Evolutionary conservation across 2,888 invertebrate genomes (phyloP), one percentile per base, ranked within the genome.

Genomic region (Melinaea menophilus): DNA sequence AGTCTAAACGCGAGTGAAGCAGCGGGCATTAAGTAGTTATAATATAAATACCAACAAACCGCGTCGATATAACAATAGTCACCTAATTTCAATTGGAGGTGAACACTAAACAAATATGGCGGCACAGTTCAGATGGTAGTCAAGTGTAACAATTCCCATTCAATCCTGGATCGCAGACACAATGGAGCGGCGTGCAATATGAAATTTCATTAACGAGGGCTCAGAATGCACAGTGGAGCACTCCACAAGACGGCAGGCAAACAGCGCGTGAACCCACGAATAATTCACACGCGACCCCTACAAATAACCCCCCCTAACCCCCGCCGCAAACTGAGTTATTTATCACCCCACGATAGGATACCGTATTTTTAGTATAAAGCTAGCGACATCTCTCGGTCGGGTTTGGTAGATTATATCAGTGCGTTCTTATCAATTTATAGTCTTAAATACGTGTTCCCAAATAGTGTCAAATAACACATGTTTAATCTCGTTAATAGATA

Each of bases 241-340:
- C 82, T 81, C 81, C 80, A 79, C 85, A 86, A 85, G 85, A 86
- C 84, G 84, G 80, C 84, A 83, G 80, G 83, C 86, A 86, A 86
- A 87, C 85, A 85, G 82, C 81, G 88, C 90, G 89, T 88, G 87
- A 90, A 88, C 87, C 88, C 85, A 88, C 87, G 88, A 89, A 88
- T 90, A 90, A 90, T 89, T 90, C 90, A 89, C 90, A 90, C 88
- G 90, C 88, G 86, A 89, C 87, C 88, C 88, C 87, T 88, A 89
- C 88, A 88, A 88, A 89, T 88, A 89, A 87, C 85, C 73, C 69
- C 71, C 66, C 69, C 60, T 70, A 59, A 64, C 60, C 69, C 70
- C 61, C 69, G 64, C 69, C 67, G 67, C 69, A 22, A 22, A 87
- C 88, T 88, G 85, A 88, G 86, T 88, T 88, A 88, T 88, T 89